Evolutionary conservation across 1,140 invertebrate genomes (phyloP), one percentile per base, ranked within the genome.

Genomic region (Potamilus streckersoni): DNA sequence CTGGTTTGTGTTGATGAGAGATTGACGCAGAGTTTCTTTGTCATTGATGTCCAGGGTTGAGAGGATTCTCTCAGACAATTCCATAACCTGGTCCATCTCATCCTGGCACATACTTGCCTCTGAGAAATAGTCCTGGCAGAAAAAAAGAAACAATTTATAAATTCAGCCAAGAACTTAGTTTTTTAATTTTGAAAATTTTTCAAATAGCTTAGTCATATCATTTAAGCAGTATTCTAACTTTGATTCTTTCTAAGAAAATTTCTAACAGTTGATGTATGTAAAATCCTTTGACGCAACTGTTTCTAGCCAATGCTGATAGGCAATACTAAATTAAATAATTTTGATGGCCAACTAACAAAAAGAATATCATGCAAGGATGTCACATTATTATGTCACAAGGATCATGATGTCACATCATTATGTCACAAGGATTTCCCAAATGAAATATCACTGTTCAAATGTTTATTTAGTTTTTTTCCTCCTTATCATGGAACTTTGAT

Each of bases 21-120:
- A 84, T 55, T 89, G 84, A 55, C 84, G 69, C 64, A 89, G 71
- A 4, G 88, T 89, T 66, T 81, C 77, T 59, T 79, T 85, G 73
- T 89, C 88, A 70, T 87, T 89, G 16, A 74, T 65, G 63, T 88
- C 87, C 49, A 89, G 78, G 3, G 87, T 83, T 14, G 83, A 84
- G 11, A 86, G 63, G 23, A 89, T 74, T 62, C 80, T 74, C 65
- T 88, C 85, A 3, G 86, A 86, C 20, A 87, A 61, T 49, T 88
- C 85, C 63, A 82, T 71, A 3, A 88, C 79, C 58, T 84, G 84
- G 17, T 87, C 85, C 83, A 89, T 82, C 71, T 88, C 83, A 81
- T 87, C 84, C 69, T 87, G 86, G 76, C 86, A 86, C 78, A 85
- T 78, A 61, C 84, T 85, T 4, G 84, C 85, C 38, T 86, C 86